A percentile compares a stretch with the other conserved stretches of the same genome.
phyloP scores from a whole-genome alignment of 2,888 invertebrate species.

The Xestia rhomboidea region DNA sequence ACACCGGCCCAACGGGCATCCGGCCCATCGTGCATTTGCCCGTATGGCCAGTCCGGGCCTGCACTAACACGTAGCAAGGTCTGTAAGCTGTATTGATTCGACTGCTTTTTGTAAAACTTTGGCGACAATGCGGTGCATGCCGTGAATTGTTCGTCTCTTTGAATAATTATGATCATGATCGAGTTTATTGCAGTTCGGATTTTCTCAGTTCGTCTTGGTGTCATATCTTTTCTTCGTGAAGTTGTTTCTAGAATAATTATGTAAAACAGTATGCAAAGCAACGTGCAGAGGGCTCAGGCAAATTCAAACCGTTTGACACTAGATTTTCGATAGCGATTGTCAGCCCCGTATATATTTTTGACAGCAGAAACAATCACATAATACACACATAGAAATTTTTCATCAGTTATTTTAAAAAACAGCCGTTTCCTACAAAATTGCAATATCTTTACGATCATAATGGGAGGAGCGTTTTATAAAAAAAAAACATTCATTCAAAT shows the following conservation, averaged over 20 bases:
- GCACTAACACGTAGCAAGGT: not conserved
- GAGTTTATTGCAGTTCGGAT: not conserved
- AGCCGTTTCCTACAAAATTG: too few relatives aligned
- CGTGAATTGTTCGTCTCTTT: conserved; percentile 8
- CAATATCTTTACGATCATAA: too few relatives aligned
- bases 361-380: not conserved
- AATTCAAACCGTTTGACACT: not conserved
- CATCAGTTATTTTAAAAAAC: too few relatives aligned
- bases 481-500: too few relatives aligned
- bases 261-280: not conserved
- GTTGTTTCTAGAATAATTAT: not conserved
- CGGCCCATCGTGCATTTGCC: too few relatives aligned
- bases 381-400: too few relatives aligned
- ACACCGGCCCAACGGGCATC: too few relatives aligned
- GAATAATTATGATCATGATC: conserved; percentile 5
- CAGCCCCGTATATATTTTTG: not conserved
- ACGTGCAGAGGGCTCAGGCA: too few relatives aligned
- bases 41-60: too few relatives aligned
- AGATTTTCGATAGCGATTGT: not conserved
- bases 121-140: not conserved
- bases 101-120: conserved; percentile 36
- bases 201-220: not conserved
- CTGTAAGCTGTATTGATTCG: conserved; percentile 14
- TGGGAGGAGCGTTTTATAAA: too few relatives aligned
- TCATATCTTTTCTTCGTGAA: not conserved